Base-by-base conservation (phyloP, 2,113 vertebrate species). In the Athene noctua region DNA sequence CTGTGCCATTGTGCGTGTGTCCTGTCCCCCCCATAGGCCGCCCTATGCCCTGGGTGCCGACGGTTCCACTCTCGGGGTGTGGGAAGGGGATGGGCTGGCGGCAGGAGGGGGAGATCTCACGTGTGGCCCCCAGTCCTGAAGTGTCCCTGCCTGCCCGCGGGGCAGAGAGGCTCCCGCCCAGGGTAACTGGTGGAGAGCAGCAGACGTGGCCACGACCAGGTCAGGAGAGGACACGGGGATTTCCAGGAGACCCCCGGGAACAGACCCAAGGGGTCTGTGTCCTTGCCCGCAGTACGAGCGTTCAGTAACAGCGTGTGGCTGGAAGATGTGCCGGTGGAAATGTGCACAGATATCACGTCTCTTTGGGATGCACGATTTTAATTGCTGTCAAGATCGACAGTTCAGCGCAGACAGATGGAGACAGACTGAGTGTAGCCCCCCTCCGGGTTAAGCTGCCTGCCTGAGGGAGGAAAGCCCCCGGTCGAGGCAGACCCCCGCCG, bases 401-500 rank as follows among this genome's bases (percentile, higher is more conserved):
- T n/a, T 72, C 0, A 1, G 9, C 0, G 1, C 36, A 34, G 36
- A 20, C 5, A 38, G 32, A 5, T 10, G 32, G 38, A 36, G 32
- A 16, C 0, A n/a, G n/a, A 23, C 51, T 2, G 1, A 12, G 23
- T 11, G 25, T 18, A 55, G 62, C 5, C 27, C 7, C 2, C 4
- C 26, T 29, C 49, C 4, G 14, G 5, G 9, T 19, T 2, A 9
- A 52, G 16, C 52, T 29, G 62, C 18, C 3, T 5, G 18, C 4
- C 5, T 32, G 13, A 0, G 0, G 36, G 25, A 72, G 13, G 14
- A 40, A 29, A 63, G 21, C 5, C 11, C 12, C 36, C 25, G 44
- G 54, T 17, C 72, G 42, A 29, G n/a, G 25, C 29, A 61, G 22
- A 63, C 30, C 22, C 7, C 16, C 2, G 0, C 2, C 1, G 5